Percentiles rank a stretch among this genome's conserved stretches.
Conservation (phyloP, 2,797 vertebrate genomes). For the Syndactyla subalaris region DNA sequence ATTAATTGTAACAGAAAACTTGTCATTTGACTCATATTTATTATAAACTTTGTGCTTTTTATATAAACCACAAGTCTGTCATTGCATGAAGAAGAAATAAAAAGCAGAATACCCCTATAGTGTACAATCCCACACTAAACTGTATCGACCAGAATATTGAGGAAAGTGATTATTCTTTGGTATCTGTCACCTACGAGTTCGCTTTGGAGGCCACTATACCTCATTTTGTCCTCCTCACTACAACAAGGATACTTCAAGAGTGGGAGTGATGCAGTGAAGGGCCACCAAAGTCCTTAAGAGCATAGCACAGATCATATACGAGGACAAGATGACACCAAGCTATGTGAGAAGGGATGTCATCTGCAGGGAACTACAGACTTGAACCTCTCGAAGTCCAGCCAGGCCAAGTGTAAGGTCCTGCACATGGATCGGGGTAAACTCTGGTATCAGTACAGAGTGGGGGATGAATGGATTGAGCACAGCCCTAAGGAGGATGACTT, state of each 20-base stretch:
- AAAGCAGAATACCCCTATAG: neutral
- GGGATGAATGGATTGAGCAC: neutral
- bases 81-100: neutral
- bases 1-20: neutral
- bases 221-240: neutral
- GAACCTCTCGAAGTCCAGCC: neutral
- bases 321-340: neutral
- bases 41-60: neutral
- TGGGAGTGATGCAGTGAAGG: neutral
- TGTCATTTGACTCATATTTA: neutral
- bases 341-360: neutral
- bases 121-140: neutral
- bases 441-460: neutral
- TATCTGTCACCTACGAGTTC: neutral
- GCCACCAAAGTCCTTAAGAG: neutral
- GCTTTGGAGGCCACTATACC: neutral
- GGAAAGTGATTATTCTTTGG: neutral
- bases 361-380: neutral
- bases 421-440: neutral
- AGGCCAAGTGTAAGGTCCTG: neutral
- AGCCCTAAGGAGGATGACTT: rapidly evolving
- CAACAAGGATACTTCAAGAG: neutral
- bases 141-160: neutral
- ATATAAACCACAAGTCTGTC: neutral
- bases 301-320: neutral